Conservation (phyloP, 2,888 invertebrate species). For the Thymelicus acteon region DNA sequence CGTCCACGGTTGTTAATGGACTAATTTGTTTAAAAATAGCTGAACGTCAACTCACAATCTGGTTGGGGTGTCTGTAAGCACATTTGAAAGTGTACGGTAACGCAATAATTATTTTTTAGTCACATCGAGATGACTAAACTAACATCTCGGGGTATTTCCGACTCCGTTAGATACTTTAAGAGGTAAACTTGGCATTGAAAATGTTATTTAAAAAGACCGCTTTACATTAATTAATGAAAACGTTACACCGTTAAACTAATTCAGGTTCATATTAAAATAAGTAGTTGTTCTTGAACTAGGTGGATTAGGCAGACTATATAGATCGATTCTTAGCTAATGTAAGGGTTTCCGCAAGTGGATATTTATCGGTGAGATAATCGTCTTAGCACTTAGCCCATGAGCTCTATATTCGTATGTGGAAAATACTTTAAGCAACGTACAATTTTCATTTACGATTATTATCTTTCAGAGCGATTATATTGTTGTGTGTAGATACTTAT, state of each 20-base stretch:
- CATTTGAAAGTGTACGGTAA: slow-evolving; percentile 4
- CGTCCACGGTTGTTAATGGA: not conserved
- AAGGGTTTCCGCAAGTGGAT: not conserved
- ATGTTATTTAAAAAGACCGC: too few relatives aligned
- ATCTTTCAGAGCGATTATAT: too few relatives aligned
- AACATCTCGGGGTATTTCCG: slow-evolving; percentile 12
- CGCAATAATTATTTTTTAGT: slow-evolving; percentile 7
- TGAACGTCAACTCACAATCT: not conserved
- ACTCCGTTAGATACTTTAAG: not conserved
- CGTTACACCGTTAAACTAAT: not conserved
- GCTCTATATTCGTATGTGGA: not conserved
- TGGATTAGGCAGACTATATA: not conserved
- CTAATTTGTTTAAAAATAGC: slow-evolving; percentile 22
- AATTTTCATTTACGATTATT: not conserved
- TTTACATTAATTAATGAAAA: too few relatives aligned
- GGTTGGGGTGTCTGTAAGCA: not conserved
- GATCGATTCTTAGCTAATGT: not conserved
- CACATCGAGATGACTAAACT: slow-evolving; percentile 7
- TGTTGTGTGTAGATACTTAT: too few relatives aligned
- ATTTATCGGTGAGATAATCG: not conserved
- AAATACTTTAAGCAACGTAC: not conserved
- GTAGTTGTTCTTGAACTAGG: not conserved
- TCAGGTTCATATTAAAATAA: not conserved
- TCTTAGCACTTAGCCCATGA: not conserved
- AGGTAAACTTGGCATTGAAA: not conserved